Base-by-base conservation (phyloP, 2,888 invertebrate genomes). In the Xylota segnis region DNA sequence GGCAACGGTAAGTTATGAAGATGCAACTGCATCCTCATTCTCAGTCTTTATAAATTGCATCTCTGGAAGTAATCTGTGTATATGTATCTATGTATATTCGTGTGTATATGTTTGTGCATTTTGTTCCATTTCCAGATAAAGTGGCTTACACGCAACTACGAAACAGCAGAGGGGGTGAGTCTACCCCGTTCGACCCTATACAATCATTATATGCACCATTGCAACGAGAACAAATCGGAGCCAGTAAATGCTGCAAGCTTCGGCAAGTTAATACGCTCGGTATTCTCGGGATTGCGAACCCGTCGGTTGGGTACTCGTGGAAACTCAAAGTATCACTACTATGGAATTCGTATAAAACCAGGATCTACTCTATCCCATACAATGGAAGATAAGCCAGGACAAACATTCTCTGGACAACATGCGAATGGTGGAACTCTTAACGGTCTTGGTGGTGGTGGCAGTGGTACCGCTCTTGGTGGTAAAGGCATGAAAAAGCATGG, bases 171-270 rank as follows among this genome's bases (percentile, higher is more conserved):
- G 91, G 94, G 95, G 66, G 98, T 98, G 18, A 97, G 97, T 68
- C 93, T 98, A 76, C 98, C 99, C 0, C 95, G 99, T 50, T 98
- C 98, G 43, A 99, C 98, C 0, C 94, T 99, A 40, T 99, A 99
- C 93, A 96, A 97, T 90, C 99, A 99, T 93, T 99, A 99, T 93
- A 94, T 98, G 89, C 95, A 98, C 23, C 99, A 99, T 93, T 99
- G 99, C 93, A 94, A 95, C 52, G 95, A 97, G 90, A 96, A 98
- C 91, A 98, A 98, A 91, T 94, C 99, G 88, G 99, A 99, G 92
- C 99, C 99, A 0, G 99, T 99, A 87, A 99, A 99, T 93, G 99
- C 99, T 45, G 99, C 99, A 7, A 99, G 98, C 40, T 99, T 99
- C 94, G 99, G 99, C 87, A 99, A 99, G 93, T 94, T 99, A 50